Percentiles rank a stretch among this genome's conserved stretches.
These are phyloP conservation scores for Diadumene lineata DNA, from an alignment of 92 coral and sea anemone species.

Conservation along the genomic window DNA sequence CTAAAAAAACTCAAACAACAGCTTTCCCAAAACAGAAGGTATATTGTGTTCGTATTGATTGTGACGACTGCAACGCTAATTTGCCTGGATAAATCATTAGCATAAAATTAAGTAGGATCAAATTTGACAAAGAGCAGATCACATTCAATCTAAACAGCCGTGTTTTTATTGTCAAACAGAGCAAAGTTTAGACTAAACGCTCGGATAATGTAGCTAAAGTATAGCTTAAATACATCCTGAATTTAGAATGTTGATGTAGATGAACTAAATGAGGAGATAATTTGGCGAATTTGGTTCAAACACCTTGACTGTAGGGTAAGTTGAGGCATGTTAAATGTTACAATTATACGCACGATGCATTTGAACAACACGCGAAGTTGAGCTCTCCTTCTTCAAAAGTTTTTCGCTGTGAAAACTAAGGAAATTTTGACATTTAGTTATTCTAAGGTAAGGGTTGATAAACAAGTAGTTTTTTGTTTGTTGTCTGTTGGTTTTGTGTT, in stretches of 20 bases:
- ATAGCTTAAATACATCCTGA: not conserved
- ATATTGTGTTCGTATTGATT: not conserved
- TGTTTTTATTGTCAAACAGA: not conserved
- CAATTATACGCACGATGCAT: not conserved
- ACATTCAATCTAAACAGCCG: constrained; percentile 10
- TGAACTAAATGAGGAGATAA: not conserved
- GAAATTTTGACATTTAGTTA: not conserved
- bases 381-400: too few species aligned
- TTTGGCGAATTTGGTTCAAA: not conserved
- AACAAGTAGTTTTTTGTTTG: not conserved
- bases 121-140: constrained; percentile 22
- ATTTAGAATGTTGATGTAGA: not conserved
- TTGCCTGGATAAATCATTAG: too few species aligned
- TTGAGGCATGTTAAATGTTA: constrained; percentile 1
- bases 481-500: too few species aligned
- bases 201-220: not conserved
- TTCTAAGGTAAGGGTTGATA: not conserved
- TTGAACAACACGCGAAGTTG: not conserved
- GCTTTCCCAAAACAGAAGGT: constrained; percentile 3
- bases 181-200: constrained; percentile 10
- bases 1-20: not conserved
- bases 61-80: constrained; percentile 31
- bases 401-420: too few species aligned
- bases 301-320: constrained; percentile 13
- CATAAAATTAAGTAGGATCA: not conserved